Base-by-base conservation (phyloP, 2,888 invertebrate genomes). In the Limnephilus lunatus region DNA sequence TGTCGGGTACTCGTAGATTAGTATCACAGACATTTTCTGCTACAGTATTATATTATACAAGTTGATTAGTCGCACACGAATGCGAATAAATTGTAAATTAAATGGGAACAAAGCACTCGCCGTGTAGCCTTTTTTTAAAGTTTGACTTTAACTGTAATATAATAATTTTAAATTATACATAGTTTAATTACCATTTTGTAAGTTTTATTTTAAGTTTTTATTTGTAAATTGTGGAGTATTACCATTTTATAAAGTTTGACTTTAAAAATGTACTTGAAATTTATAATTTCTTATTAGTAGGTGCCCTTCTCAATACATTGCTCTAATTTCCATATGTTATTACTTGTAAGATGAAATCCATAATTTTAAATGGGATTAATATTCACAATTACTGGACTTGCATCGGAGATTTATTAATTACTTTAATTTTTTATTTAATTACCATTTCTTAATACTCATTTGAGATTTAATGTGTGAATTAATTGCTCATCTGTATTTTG, bases 91-190 rank as follows among this genome's bases (percentile, higher is more conserved):
- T 81, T 89, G 81, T 89, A 89, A 89, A 89, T 81, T 35, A 81
- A 35, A 35, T 39, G 89, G 89, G 89, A 89, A 89, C 89, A 89
- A 89, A 89, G 32, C 89, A 89, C 89, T 89, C 89, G 89, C 89
- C 35, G 89, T 81, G 87, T 87, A 87, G 87, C 87, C 35, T 88
- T 53, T 88, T 88, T 89, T 39, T 87, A 87, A 87, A 30, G 30
- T 53, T 31, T 87, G 32, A 53, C 15, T 53, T 32, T 48, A 53
- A 68, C n/a, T n/a, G n/a, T 87, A 53, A 87, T 53, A 48, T 30
- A 53, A 87, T 15, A 35, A 35, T 68, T 85, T 31, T 85, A 85
- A 12, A 32, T 32, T 25, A 2, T n/a, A n/a, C n/a, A n/a, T 39
- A 85, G 83, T n/a, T n/a, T 39, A 85, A 14, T n/a, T 44, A 85